Conservation (phyloP, 2,888 invertebrate species). For the Tipula lateralis region DNA sequence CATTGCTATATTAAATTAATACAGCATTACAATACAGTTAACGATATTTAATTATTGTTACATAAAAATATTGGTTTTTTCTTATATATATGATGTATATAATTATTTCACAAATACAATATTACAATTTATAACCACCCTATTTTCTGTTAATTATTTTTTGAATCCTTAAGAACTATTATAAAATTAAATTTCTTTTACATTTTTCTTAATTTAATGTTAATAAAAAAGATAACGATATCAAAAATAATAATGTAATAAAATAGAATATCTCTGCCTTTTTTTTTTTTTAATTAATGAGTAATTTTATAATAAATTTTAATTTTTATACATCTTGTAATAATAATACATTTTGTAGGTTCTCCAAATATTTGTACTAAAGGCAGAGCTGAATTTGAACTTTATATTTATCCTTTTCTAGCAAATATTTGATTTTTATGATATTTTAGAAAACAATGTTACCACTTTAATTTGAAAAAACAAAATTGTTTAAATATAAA, state of each 20-base stretch:
- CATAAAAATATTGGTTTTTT: not conserved
- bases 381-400: conserved; percentile 28
- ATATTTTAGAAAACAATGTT: not conserved
- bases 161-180: not conserved
- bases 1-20: not conserved
- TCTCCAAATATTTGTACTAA: conserved; percentile 27
- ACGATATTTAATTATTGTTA: not conserved
- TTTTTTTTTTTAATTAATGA: not conserved
- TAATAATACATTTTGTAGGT: not conserved
- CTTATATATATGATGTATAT: not conserved
- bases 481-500: not conserved
- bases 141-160: not conserved
- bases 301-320: not conserved
- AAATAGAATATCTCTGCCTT: not conserved
- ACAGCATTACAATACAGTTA: too few relatives aligned
- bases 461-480: not conserved
- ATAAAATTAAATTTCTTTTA: conserved; percentile 19
- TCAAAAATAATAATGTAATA: not conserved
- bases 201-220: not conserved
- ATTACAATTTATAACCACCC: not conserved
- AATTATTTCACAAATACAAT: not conserved
- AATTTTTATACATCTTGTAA: not conserved
- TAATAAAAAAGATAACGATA: conserved; percentile 24
- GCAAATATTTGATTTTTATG: not conserved
- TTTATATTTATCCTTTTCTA: not conserved